These are phyloP conservation scores for Ctenomys sociabilis DNA, from an alignment of 2,113 vertebrate species.

Conservation along the genomic window DNA sequence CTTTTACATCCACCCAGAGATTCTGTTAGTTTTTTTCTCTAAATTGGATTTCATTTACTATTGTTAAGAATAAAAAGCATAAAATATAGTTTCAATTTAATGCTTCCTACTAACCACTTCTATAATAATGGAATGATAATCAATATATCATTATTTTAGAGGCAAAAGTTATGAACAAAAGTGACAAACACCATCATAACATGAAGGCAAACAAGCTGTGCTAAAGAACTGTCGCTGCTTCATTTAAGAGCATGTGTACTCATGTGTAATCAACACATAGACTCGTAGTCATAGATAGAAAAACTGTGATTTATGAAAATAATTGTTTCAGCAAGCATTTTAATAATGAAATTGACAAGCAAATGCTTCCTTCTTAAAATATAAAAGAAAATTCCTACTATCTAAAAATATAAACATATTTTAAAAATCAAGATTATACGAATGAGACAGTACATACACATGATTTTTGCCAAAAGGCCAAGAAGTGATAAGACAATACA, in stretches of 20 bases:
- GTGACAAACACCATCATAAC: neutral
- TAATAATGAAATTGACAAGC: neutral
- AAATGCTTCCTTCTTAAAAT: neutral
- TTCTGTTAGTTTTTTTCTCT: slow-evolving; percentile 55
- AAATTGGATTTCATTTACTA: slow-evolving; percentile 9
- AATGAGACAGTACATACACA: neutral
- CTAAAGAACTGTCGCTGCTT: slow-evolving; percentile 26
- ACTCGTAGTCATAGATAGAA: neutral
- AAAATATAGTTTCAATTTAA: slow-evolving; percentile 27
- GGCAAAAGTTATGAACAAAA: slow-evolving; percentile 39
- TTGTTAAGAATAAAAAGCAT: neutral
- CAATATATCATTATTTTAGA: slow-evolving; percentile 28
- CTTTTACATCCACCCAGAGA: neutral
- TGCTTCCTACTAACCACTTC: slow-evolving; percentile 30
- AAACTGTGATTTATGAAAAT: slow-evolving; percentile 34
- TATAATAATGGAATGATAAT: slow-evolving; percentile 32
- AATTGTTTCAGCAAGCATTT: neutral
- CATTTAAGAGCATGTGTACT: neutral
- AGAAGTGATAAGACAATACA: neutral
- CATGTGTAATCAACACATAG: neutral
- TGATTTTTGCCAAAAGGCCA: neutral
- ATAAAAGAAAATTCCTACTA: neutral
- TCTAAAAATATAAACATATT: neutral
- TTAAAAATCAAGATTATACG: neutral
- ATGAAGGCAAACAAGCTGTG: slow-evolving; percentile 17